Evolutionary conservation across 2,113 vertebrate species (phyloP).

Genomic region (Leptobrachium ailaonicum): DNA sequence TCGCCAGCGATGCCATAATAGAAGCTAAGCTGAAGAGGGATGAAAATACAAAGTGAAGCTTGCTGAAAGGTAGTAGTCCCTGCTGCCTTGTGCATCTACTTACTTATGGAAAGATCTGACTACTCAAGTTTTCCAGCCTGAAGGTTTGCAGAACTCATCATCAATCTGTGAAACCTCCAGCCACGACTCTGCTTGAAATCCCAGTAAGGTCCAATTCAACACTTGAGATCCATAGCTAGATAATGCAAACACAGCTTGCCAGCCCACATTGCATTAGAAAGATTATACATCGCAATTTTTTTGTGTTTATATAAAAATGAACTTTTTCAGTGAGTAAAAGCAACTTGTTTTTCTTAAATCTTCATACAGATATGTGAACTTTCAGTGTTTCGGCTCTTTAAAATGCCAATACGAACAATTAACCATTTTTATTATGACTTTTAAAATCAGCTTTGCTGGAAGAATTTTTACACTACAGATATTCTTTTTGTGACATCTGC

Average conservation of each 20-base stretch:
- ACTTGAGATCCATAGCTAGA: slow-evolving; percentile 7
- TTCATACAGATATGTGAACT: too few relatives aligned
- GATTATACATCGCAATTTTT: background rate
- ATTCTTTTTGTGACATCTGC: too few relatives aligned
- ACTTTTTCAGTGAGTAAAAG: background rate
- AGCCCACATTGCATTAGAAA: background rate
- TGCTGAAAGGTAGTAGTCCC: slow-evolving; percentile 18
- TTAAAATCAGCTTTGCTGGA: too few relatives aligned
- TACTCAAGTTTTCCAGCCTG: slow-evolving; percentile 34
- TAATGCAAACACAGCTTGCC: slow-evolving; percentile 11
- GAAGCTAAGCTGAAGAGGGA: slow-evolving; percentile 8
- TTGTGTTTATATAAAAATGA: background rate
- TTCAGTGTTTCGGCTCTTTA: too few relatives aligned
- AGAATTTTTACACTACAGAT: too few relatives aligned
- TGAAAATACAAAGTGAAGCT: slow-evolving; percentile 22
- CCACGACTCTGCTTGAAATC: slow-evolving; percentile 19
- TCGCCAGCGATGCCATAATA: slow-evolving; percentile 19
- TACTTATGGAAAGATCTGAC: slow-evolving; percentile 30
- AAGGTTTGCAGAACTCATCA: slow-evolving; percentile 34
- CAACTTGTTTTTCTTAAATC: too few relatives aligned
- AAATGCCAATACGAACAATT: too few relatives aligned
- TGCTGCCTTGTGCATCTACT: slow-evolving; percentile 18
- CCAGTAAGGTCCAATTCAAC: slow-evolving; percentile 8
- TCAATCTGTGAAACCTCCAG: slow-evolving; percentile 25
- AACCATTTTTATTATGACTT: too few relatives aligned